phyloP scores from a whole-genome alignment of 1,140 invertebrate species.

The Bradynema listronoti region DNA sequence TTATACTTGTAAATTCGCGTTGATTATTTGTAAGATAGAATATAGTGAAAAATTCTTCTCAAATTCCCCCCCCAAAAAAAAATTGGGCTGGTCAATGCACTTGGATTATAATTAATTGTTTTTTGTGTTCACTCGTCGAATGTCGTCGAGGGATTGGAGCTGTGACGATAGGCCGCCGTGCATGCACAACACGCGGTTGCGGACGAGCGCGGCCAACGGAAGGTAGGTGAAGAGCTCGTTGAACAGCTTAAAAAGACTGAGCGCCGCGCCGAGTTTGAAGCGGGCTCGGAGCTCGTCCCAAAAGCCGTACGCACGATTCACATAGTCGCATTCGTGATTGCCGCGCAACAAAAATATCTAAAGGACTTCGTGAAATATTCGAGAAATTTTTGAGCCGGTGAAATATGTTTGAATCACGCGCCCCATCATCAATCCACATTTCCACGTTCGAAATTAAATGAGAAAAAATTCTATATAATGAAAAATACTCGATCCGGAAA shows the following conservation, averaged over 20 bases:
- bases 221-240: conserved; percentile 60
- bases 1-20: too few relatives aligned
- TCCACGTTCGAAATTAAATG: too few relatives aligned
- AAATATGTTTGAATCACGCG: too few relatives aligned
- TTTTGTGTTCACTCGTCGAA: too few relatives aligned
- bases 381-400: too few relatives aligned
- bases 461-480: too few relatives aligned
- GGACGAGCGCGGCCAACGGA: conserved; percentile 71
- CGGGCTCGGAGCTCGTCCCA: conserved; percentile 58
- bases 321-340: conserved; percentile 66
- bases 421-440: too few relatives aligned
- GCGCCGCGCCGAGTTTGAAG: not conserved
- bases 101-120: too few relatives aligned
- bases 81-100: too few relatives aligned
- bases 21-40: conserved; percentile 2
- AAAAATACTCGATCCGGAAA: conserved; percentile 63
- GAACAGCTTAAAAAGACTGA: conserved; percentile 43
- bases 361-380: too few relatives aligned
- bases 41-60: not conserved
- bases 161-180: conserved; percentile 75
- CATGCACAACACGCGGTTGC: conserved; percentile 64
- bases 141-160: conserved; percentile 62
- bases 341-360: conserved; percentile 65
- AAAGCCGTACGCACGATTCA: conserved; percentile 65
- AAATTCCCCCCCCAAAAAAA: too few relatives aligned